Base-by-base conservation (phyloP, 2,888 invertebrate genomes). In the Caenorhabditis becei region DNA sequence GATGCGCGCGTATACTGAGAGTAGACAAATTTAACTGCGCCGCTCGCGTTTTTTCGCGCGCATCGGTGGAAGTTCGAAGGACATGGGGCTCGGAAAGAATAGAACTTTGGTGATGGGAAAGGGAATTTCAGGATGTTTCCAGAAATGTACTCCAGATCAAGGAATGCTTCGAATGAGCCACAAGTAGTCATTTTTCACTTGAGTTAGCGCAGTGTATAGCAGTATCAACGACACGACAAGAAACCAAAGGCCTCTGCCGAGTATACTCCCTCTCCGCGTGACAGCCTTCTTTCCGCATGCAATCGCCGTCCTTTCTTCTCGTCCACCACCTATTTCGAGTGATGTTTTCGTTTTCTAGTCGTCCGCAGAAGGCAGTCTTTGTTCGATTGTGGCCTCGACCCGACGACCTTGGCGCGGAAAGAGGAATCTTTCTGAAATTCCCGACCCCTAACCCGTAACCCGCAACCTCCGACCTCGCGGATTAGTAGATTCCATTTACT, bases 381-480 rank as follows among this genome's bases (percentile, higher is more conserved):
- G 65, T 65, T 65, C 32, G 65, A 54, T 11, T 28, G 28, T 26
- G 54, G 28, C 54, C 26, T 54, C 26, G 26, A 7, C 54, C 26
- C 54, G 54, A 28, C 54, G 54, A 54, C 54, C 54, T 54, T 54
- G 54, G 54, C 54, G 54, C 54, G 54, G 54, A 54, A 54, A 28
- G 24, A 7, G 41, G 16, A 2, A 8, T 11, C 54, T 4, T 24
- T 53, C 53, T 54, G 53, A 49, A 66, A 49, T 35, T 11, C 23
- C 56, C 16, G 11, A 24, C 26, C 56, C 1, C 16, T n/a, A n/a
- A n/a, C n/a, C n/a, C n/a, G 32, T 14, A 11, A 18, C 24, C 20
- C 49, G 32, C 16, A 74, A 74, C 74, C 74, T 74, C 65, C 65
- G 74, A 74, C 74, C 74, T 35, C 56, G 74, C 74, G 59, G 74